phyloP scores from a whole-genome alignment of 2,797 vertebrate species.

The Sebastes diaconus region DNA sequence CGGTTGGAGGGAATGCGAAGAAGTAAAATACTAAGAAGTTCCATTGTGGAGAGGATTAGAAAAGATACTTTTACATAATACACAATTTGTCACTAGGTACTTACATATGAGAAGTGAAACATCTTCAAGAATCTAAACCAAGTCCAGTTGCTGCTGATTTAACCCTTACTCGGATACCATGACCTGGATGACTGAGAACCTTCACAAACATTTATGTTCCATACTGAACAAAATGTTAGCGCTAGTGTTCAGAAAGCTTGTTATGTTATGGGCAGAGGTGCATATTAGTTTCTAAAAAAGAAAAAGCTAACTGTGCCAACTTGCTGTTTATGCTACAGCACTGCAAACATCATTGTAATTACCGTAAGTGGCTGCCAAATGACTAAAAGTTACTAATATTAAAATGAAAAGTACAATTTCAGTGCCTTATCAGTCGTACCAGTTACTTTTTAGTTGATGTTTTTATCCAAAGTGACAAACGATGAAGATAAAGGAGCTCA shows the following conservation, averaged over 20 bases:
- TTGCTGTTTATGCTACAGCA: neutral
- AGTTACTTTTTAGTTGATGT: neutral
- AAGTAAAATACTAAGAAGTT: conserved; percentile 10
- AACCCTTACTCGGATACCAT: fast-evolving
- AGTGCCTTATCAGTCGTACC: fast-evolving
- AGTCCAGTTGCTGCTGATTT: too few species aligned
- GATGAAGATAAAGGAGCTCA: neutral
- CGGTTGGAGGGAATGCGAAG: neutral
- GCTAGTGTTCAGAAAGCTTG: neutral
- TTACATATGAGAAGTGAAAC: neutral
- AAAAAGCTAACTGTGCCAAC: neutral
- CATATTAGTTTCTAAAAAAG: neutral
- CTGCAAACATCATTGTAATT: neutral
- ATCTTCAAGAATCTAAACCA: too few species aligned
- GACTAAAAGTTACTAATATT: neutral
- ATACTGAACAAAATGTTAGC: neutral
- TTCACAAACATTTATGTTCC: too few species aligned
- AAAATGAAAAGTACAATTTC: neutral
- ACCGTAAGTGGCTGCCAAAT: neutral
- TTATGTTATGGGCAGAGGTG: neutral
- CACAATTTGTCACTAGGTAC: neutral
- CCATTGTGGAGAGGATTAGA: conserved; percentile 36
- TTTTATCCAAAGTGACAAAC: neutral
- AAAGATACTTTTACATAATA: neutral
- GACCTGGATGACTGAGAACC: too few species aligned